These are phyloP conservation scores for Slavum lentiscoides DNA, from an alignment of 2,888 invertebrate species.

Conservation along the genomic window DNA sequence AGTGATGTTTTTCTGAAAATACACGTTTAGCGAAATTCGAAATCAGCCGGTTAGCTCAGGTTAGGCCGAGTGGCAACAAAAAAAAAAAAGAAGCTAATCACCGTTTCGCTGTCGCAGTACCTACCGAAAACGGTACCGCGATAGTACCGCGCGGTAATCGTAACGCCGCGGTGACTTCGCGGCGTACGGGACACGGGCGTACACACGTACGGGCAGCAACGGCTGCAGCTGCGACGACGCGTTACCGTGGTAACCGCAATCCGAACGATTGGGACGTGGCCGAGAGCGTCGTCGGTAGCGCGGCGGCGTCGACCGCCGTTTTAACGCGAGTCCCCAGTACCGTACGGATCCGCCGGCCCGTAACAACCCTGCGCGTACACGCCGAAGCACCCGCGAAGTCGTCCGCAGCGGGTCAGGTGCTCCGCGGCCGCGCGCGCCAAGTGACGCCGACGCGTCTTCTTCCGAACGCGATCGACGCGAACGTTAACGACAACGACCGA, in stretches of 20 bases:
- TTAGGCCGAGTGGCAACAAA: no score
- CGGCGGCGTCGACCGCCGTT: conserved; percentile 8
- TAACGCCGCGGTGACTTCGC: no score
- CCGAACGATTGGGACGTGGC: conserved; percentile 35
- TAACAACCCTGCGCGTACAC: conserved; percentile 22
- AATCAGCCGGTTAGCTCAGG: no score
- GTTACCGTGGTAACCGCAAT: conserved; percentile 42
- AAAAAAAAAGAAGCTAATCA: no score
- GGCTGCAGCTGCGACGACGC: not conserved
- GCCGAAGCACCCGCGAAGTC: not conserved
- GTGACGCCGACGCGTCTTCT: not conserved
- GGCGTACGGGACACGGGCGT: not conserved
- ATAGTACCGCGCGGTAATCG: no score
- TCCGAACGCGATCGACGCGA: no score
- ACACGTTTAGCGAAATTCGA: no score
- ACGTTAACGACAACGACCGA: not conserved
- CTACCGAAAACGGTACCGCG: no score
- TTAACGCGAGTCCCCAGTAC: conserved; percentile 13
- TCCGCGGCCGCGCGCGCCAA: no score
- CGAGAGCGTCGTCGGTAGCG: conserved; percentile 8
- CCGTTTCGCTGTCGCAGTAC: no score
- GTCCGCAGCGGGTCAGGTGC: not conserved
- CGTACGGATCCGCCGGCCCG: conserved; percentile 32
- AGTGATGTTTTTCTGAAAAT: no score
- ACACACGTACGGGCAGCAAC: not conserved